A percentile compares a stretch with the other conserved stretches of the same genome.
Evolutionary conservation across 1,140 invertebrate species (phyloP).

Genomic region (Drosophila sturtevanti): DNA sequence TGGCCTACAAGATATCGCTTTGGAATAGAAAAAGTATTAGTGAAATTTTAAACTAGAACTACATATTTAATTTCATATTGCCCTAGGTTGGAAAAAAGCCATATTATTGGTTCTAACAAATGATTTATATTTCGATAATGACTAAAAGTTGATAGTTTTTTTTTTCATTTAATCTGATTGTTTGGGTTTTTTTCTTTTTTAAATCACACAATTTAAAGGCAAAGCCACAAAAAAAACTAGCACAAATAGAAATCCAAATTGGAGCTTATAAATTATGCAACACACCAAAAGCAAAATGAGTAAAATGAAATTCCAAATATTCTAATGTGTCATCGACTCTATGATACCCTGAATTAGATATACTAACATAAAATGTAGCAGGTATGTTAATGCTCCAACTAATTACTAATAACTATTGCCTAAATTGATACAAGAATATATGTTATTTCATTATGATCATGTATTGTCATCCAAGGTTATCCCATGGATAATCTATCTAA

Average conservation of each 20-base stretch:
- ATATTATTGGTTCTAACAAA: background rate
- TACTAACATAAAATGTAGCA: too few species aligned
- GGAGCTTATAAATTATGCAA: constrained; percentile 41
- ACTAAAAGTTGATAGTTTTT: background rate
- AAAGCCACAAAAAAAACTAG: constrained; percentile 38
- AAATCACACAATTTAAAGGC: constrained; percentile 9
- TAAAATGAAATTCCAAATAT: background rate
- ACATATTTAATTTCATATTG: background rate
- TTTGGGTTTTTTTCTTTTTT: background rate
- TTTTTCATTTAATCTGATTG: constrained; percentile 35
- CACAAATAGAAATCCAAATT: background rate
- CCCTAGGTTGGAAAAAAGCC: background rate
- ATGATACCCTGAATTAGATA: background rate
- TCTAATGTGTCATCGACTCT: background rate
- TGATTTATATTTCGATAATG: background rate
- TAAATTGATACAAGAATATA: too few species aligned
- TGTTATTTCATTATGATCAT: too few species aligned
- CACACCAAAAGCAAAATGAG: constrained; percentile 24
- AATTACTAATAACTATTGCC: too few species aligned
- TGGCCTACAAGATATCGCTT: too few species aligned
- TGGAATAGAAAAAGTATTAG: too few species aligned
- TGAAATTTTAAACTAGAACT: too few species aligned
- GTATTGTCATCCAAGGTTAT: too few species aligned
- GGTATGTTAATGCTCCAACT: too few species aligned
- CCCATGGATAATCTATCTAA: too few species aligned